Percentiles rank a stretch among this genome's conserved stretches.
phyloP scores from a whole-genome alignment of 2,113 vertebrate species.

The Atractosteus spatula region DNA sequence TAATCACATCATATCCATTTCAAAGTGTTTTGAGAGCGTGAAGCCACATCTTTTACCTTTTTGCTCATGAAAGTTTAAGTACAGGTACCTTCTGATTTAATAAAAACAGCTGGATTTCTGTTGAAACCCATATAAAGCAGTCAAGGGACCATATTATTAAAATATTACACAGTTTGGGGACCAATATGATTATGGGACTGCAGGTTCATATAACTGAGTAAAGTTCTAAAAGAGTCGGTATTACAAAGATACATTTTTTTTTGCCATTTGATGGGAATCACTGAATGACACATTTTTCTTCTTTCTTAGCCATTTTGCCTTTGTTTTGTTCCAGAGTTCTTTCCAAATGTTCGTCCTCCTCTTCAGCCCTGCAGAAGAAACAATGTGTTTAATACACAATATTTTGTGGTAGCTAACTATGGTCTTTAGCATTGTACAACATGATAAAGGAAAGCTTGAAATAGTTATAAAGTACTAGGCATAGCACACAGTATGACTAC shows the following conservation, averaged over 20 bases:
- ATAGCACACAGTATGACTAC: too few species aligned
- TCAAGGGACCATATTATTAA: constrained; percentile 16
- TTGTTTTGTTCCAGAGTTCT: constrained; percentile 97
- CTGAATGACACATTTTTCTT: constrained; percentile 94
- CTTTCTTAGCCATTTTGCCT: constrained; percentile 98
- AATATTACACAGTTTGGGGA: constrained; percentile 28
- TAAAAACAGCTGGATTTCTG: constrained; percentile 30
- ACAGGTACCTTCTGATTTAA: constrained; percentile 52
- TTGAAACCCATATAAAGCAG: constrained; percentile 49
- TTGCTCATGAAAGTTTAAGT: constrained; percentile 29
- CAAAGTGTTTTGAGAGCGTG: neutral
- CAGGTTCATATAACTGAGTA: constrained; percentile 26
- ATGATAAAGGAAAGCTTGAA: too few species aligned
- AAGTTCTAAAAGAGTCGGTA: constrained; percentile 35
- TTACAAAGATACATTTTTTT: constrained; percentile 31
- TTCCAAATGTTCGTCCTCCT: constrained; percentile 97
- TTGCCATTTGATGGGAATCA: constrained; percentile 55
- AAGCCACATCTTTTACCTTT: neutral
- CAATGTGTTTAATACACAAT: constrained; percentile 2
- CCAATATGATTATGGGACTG: constrained; percentile 26
- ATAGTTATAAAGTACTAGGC: too few species aligned
- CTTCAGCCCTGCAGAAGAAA: constrained; percentile 81
- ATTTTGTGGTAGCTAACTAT: too few species aligned
- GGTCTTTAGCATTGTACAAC: too few species aligned
- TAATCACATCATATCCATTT: constrained; percentile 1